Percentiles rank a stretch among this genome's conserved stretches.
These are phyloP conservation scores for Eleginops maclovinus DNA, from an alignment of 2,113 vertebrate genomes.

Conservation along the genomic window DNA sequence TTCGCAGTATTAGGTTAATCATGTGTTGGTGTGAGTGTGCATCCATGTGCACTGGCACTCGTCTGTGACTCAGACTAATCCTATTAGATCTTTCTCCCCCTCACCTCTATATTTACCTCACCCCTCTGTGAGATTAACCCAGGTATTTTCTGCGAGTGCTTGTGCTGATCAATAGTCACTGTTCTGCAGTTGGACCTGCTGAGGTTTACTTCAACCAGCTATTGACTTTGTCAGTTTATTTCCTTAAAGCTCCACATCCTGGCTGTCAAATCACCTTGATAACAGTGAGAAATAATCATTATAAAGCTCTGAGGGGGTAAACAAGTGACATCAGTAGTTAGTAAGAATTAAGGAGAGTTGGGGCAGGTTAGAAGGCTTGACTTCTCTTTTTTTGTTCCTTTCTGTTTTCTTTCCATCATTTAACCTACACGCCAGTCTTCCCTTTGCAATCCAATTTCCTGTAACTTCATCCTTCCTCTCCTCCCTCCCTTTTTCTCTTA, in stretches of 20 bases:
- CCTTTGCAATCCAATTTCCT: constrained; percentile 65
- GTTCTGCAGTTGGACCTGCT: constrained; percentile 41
- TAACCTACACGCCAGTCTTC: constrained; percentile 36
- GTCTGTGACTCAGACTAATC: constrained; percentile 77
- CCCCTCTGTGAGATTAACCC: constrained; percentile 67
- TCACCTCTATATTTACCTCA: constrained; percentile 76
- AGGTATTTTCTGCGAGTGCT: constrained; percentile 58
- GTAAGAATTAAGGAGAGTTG: not conserved
- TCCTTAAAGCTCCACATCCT: constrained; percentile 6
- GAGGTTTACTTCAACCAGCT: constrained; percentile 37
- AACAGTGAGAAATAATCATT: constrained; percentile 37
- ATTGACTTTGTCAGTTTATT: constrained; percentile 44
- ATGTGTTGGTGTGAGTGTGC: constrained; percentile 12
- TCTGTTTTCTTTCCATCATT: constrained; percentile 3
- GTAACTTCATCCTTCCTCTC: constrained; percentile 51
- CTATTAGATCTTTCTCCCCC: constrained; percentile 64
- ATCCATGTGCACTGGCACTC: constrained; percentile 46
- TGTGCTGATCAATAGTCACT: constrained; percentile 63
- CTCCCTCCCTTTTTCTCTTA: constrained; percentile 44
- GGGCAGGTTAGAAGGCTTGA: constrained; percentile 14
- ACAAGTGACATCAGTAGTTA: constrained; percentile 15
- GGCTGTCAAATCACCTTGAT: constrained; percentile 43
- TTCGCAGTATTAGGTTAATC: not conserved
- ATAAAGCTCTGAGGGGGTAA: constrained; percentile 22
- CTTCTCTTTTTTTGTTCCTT: not conserved